Conservation (phyloP, 2,797 vertebrate species). For the Carcharodon carcharias region DNA sequence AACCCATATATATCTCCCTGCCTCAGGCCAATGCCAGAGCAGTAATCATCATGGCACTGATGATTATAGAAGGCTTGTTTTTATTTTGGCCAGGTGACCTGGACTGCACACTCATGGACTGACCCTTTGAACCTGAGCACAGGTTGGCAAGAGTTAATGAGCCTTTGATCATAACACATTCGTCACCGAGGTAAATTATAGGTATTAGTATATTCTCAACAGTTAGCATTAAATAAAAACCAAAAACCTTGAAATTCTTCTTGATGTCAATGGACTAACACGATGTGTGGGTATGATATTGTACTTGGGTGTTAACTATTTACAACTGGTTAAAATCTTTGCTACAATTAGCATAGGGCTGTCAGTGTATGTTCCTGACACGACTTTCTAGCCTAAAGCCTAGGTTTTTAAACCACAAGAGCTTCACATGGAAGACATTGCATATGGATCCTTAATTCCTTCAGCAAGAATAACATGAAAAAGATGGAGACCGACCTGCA, state of each 20-base stretch:
- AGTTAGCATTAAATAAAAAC: constrained; percentile 3
- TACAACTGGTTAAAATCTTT: neutral
- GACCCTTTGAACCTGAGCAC: neutral
- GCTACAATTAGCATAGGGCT: neutral
- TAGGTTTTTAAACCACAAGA: neutral
- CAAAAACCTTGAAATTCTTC: neutral
- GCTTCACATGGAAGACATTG: neutral
- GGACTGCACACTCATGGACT: neutral
- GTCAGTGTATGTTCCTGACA: neutral
- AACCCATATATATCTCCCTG: neutral
- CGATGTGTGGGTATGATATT: neutral
- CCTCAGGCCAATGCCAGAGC: neutral
- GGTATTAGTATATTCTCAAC: neutral
- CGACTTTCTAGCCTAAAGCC: neutral
- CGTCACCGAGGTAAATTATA: neutral
- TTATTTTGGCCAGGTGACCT: neutral
- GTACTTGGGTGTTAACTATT: neutral
- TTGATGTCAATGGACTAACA: neutral
- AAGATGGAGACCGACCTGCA: neutral
- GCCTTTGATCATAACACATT: neutral
- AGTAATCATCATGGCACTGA: neutral
- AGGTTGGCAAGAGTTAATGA: neutral
- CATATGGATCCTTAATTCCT: neutral
- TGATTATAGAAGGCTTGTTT: neutral
- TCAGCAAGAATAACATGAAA: neutral